Evolutionary conservation across 2,888 invertebrate genomes (phyloP), one percentile per base, ranked within the genome.

Genomic region (Dromius quadrimaculatus): DNA sequence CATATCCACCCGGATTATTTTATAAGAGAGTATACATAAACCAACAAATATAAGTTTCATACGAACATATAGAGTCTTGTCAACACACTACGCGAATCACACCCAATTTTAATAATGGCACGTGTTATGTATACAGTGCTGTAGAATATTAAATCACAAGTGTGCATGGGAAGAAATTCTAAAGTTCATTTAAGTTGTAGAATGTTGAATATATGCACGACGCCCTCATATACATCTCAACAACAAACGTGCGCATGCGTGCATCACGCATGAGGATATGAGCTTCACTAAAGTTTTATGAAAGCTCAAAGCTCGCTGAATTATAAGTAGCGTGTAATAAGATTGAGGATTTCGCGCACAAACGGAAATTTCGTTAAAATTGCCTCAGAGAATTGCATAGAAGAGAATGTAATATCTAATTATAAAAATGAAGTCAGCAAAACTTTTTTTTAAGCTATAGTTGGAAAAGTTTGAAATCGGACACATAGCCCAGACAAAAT

Each of bases 131-230:
- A 23, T 59, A 36, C 59, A 59, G 15, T n/a, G 59, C 57, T 66
- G 66, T 41, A 54, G 54, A 66, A 66, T 66, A 66, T 66, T 66
- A 66, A 66, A 66, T 66, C 66, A 66, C 66, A 66, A 66, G 66
- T 66, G 50, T 57, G 54, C 66, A 66, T 54, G 54, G 66, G 66
- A 66, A 66, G 66, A 66, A 66, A 54, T 66, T 66, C 66, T 34
- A 54, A 66, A 66, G 54, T 66, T 66, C 66, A 66, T 66, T 66
- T 66, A 66, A 66, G 54, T 66, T 66, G 54, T 66, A 66, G 66
- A 66, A 66, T 66, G 36, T 66, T 20, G 54, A 54, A 66, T 54
- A 54, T 66, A 54, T 66, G 54, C 66, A 66, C 57, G 34, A 43
- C 54, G 41, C 15, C n/a, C 15, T 23, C 22, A 23, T 41, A 13